phyloP scores from a whole-genome alignment of 1,140 invertebrate genomes.

The Sinonovacula constricta region DNA sequence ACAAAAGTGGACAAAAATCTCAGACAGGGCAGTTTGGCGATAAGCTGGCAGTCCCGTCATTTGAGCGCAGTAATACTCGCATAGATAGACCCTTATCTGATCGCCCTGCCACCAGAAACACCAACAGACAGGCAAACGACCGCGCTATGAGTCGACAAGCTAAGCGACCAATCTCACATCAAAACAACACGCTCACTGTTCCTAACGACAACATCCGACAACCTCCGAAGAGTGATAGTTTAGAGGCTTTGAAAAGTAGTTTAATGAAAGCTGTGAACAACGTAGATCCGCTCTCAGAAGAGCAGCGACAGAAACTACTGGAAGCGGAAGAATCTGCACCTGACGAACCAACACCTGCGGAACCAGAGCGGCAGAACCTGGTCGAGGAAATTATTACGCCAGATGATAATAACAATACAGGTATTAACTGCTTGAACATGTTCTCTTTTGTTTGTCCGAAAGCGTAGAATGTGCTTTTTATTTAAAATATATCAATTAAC shows the following conservation, averaged over 20 bases:
- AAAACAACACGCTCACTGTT: background rate
- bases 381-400: too few relatives aligned
- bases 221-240: background rate
- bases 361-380: too few relatives aligned
- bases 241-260: constrained; percentile 10
- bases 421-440: too few relatives aligned
- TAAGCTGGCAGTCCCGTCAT: background rate
- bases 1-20: background rate
- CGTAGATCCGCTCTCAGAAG: constrained; percentile 9
- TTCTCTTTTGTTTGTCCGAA: too few relatives aligned
- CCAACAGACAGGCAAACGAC: background rate
- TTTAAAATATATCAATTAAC: too few relatives aligned
- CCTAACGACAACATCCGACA: background rate
- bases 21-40: background rate
- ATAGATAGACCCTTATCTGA: background rate
- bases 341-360: background rate
- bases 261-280: constrained; percentile 29
- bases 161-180: background rate
- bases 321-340: background rate
- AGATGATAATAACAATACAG: too few relatives aligned
- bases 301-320: background rate
- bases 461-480: too few relatives aligned
- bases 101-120: background rate
- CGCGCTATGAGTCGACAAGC: background rate
- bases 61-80: background rate